These are phyloP conservation scores for Sphenodon punctatus DNA, from an alignment of 2,797 vertebrate species.

Conservation along the genomic window DNA sequence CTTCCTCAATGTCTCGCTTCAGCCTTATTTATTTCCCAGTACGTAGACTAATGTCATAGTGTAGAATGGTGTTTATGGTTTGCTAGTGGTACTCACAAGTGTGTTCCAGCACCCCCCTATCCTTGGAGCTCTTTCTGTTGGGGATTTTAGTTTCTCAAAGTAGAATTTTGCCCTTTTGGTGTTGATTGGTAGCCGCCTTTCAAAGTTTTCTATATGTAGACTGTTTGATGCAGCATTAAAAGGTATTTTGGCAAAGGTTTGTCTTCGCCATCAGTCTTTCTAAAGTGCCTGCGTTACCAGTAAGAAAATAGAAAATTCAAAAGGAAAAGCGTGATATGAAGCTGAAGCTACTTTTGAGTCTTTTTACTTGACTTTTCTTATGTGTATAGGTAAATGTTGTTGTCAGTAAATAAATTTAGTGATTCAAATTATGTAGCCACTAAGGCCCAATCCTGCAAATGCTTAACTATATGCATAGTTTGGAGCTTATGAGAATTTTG, in stretches of 20 bases:
- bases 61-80: constrained; percentile 44
- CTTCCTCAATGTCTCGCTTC: constrained; percentile 4
- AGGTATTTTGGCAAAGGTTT: constrained; percentile 42
- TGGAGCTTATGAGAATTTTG: background rate
- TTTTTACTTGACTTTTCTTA: background rate
- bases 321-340: background rate
- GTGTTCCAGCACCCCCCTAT: background rate
- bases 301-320: background rate
- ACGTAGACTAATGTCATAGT: constrained; percentile 56
- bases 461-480: constrained; percentile 7
- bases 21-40: constrained; percentile 51
- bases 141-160: constrained; percentile 14
- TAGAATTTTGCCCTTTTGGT: background rate
- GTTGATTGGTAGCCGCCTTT: background rate
- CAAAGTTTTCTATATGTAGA: background rate
- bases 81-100: constrained; percentile 35
- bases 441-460: constrained; percentile 27
- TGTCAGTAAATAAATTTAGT: background rate
- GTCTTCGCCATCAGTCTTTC: constrained; percentile 12
- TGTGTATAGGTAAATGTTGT: background rate
- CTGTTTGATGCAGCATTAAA: constrained; percentile 19
- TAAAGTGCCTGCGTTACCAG: background rate
- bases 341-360: background rate
- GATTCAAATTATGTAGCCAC: background rate
- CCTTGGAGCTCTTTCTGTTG: constrained; percentile 44